Percentiles rank a stretch among this genome's conserved stretches.
phyloP scores from a whole-genome alignment of 2,113 vertebrate genomes.

The Canis aureus region DNA sequence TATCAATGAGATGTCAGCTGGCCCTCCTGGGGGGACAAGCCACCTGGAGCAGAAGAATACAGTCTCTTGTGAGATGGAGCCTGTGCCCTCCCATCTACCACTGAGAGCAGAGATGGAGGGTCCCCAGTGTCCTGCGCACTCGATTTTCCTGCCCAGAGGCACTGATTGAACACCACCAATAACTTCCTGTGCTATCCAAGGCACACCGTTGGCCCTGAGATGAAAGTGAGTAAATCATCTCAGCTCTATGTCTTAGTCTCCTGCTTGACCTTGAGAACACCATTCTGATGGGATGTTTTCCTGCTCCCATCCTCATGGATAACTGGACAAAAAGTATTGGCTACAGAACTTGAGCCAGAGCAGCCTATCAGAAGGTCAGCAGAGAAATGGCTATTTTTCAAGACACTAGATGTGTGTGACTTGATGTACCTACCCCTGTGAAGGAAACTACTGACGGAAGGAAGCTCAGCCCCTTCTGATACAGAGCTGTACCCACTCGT shows the following conservation, averaged over 20 bases:
- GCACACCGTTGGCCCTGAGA: neutral
- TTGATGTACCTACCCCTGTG: neutral
- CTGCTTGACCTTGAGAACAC: neutral
- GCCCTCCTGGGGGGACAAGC: neutral
- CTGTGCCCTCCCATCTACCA: neutral
- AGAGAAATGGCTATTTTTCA: neutral
- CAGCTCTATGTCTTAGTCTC: neutral
- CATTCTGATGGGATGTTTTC: neutral
- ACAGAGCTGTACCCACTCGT: neutral
- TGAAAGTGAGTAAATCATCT: neutral
- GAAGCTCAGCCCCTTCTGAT: neutral
- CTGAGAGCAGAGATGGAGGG: neutral
- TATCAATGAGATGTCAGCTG: neutral
- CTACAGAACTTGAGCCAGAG: neutral
- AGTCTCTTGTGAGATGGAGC: neutral
- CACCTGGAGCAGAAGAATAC: neutral
- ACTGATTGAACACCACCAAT: neutral
- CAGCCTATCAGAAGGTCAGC: neutral
- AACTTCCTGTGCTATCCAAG: neutral
- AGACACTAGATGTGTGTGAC: neutral
- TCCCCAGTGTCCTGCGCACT: neutral
- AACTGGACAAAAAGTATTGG: neutral
- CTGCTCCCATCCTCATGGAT: neutral
- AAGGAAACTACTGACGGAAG: neutral
- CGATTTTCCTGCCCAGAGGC: neutral